Evolutionary conservation across 1,140 invertebrate species (phyloP), one percentile per base, ranked within the genome.

Genomic region (Polypedilum vanderplanki): DNA sequence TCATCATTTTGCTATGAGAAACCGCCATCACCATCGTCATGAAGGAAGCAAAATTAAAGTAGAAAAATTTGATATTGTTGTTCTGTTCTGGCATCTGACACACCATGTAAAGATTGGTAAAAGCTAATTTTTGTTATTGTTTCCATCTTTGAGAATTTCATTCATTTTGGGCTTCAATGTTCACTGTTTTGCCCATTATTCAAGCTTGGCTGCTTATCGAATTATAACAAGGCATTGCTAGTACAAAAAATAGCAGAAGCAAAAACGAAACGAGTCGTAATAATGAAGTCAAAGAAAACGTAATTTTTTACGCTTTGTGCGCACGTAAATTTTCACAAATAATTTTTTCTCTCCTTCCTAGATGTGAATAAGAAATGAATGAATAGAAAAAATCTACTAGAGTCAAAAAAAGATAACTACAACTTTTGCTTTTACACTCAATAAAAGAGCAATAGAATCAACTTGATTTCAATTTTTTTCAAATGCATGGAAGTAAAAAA

Each of bases 161-260:
- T 57, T n/a, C 46, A 57, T 57, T 57, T 57, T 57, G 12, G n/a
- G 9, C n/a, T 57, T 57, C 24, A 33, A 33, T n/a, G 46, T n/a
- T 57, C n/a, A 57, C 46, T 57, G 46, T 57, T 57, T 57, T 57
- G n/a, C 46, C 46, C 46, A 57, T 57, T 57, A 57, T 57, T 57
- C 46, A n/a, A n/a, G 46, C 46, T 57, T 57, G 46, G 46, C 3
- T 57, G 46, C 46, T 57, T 57, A 57, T 57, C 46, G 46, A 57
- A 57, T 57, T 57, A 57, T 57, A 57, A 57, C 46, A 57, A 57
- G 46, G 46, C 46, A 57, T 57, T 57, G 46, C 46, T 57, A 12
- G 46, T 57, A 57, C 15, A n/a, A n/a, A 46, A 57, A 57, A 57
- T 4, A 57, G 46, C 46, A 57, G 46, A 57, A 57, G 46, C 46